Percentiles rank a stretch among this genome's conserved stretches.
These are phyloP conservation scores for Aplidium turbinatum DNA, from an alignment of 23 tunicate genomes.

Conservation along the genomic window DNA sequence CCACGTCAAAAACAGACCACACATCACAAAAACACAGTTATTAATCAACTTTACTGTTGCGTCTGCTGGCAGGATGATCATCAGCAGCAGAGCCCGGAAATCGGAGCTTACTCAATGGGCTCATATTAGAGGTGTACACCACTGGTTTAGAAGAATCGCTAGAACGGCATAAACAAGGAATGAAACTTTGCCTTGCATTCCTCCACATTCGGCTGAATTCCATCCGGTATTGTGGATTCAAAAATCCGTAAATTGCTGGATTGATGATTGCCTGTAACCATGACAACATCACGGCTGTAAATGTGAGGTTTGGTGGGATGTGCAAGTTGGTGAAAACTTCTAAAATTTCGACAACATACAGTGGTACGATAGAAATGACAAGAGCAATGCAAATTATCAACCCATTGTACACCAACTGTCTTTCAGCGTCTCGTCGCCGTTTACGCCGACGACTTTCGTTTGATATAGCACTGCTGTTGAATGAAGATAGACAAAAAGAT, in stretches of 20 bases:
- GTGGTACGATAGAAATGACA: constrained; percentile 58
- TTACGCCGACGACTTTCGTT: constrained; percentile 16
- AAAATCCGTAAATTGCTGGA: constrained; percentile 69
- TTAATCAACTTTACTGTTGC: too few relatives aligned
- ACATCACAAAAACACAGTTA: too few relatives aligned
- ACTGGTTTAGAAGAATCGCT: too few relatives aligned
- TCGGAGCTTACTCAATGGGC: too few relatives aligned
- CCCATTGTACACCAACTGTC: constrained; percentile 82
- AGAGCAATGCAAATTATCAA: constrained; percentile 67
- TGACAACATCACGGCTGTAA: constrained; percentile 51
- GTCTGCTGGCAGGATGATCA: too few relatives aligned
- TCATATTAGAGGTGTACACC: too few relatives aligned
- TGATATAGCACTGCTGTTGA: constrained; percentile 28
- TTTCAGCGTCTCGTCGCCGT: constrained; percentile 74
- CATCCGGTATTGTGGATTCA: constrained; percentile 68
- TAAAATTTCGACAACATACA: constrained; percentile 44
- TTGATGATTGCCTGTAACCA: constrained; percentile 72
- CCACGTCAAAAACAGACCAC: too few relatives aligned
- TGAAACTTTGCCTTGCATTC: constrained; percentile 16
- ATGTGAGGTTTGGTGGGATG: constrained; percentile 31
- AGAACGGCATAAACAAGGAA: too few relatives aligned
- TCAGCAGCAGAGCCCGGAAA: too few relatives aligned
- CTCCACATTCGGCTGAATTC: constrained; percentile 52
- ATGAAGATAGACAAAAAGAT: constrained; percentile 34
- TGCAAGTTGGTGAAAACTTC: background rate